Evolutionary conservation across 23 tunicate genomes (phyloP).

Genomic region (Botrylloides violaceus): DNA sequence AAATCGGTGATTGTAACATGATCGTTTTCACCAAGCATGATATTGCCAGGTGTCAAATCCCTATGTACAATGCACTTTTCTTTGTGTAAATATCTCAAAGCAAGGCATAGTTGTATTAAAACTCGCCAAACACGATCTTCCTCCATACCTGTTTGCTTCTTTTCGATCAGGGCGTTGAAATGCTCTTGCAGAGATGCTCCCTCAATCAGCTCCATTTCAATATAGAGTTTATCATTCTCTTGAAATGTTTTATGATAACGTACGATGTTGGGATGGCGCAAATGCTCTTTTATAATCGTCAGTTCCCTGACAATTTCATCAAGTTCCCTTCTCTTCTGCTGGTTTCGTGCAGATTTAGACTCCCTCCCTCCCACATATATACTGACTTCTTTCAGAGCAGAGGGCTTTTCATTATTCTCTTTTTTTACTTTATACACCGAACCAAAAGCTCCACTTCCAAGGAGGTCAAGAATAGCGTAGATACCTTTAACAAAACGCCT

Average conservation of each 20-base stretch:
- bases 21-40: conserved; percentile 94
- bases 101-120: conserved; percentile 89
- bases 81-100: conserved; percentile 71
- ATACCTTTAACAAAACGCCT: conserved; percentile 45
- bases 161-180: conserved; percentile 78
- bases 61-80: conserved; percentile 86
- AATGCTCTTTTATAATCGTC: conserved; percentile 79
- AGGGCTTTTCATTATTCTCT: conserved; percentile 35
- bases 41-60: conserved; percentile 82
- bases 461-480: conserved; percentile 58
- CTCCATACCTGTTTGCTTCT: conserved; percentile 78
- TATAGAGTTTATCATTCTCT: conserved; percentile 89
- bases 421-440: conserved; percentile 82
- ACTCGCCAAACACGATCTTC: conserved; percentile 81
- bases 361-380: conserved; percentile 70
- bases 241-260: conserved; percentile 84
- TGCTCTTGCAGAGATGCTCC: conserved; percentile 96
- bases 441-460: conserved; percentile 89
- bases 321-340: conserved; percentile 60
- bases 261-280: conserved; percentile 84
- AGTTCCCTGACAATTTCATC: conserved; percentile 90
- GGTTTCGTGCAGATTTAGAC: conserved; percentile 44
- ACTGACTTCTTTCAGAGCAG: conserved; percentile 87
- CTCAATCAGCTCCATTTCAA: conserved; percentile 94
- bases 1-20: conserved; percentile 94